Percentiles rank a stretch among this genome's conserved stretches.
phyloP scores from a whole-genome alignment of 2,888 invertebrate species.

The Taenaris catops region DNA sequence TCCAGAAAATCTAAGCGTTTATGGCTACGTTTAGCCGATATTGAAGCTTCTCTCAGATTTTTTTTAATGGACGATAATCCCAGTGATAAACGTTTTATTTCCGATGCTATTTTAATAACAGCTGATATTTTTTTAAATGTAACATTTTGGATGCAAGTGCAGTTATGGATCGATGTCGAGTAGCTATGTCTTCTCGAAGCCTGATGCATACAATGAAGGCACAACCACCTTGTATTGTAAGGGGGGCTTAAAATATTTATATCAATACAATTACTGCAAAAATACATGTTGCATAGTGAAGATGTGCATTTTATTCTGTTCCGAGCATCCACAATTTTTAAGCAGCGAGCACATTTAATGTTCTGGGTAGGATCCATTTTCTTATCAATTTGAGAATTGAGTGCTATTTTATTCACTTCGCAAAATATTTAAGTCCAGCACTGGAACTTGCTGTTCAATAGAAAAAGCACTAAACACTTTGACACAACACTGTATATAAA shows the following conservation, averaged over 20 bases:
- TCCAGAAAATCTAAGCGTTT: not conserved
- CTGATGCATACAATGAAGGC: not conserved
- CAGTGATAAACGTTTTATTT: not conserved
- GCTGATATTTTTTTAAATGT: not conserved
- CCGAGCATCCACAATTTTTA: not conserved
- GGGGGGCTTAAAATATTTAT: not conserved
- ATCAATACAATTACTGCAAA: not conserved
- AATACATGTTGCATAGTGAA: not conserved
- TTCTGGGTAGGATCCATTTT: too few relatives aligned
- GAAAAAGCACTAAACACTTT: too few relatives aligned
- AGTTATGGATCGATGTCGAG: too few relatives aligned
- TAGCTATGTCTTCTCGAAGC: too few relatives aligned
- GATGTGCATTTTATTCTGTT: not conserved
- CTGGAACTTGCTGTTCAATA: too few relatives aligned
- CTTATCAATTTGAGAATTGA: too few relatives aligned
- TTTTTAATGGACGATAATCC: not conserved
- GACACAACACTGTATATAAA: too few relatives aligned
- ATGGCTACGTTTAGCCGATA: not conserved
- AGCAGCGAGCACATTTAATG: not conserved
- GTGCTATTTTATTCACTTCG: too few relatives aligned
- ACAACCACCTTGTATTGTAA: not conserved
- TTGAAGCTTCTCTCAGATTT: not conserved
- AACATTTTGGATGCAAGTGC: not conserved
- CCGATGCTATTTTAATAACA: not conserved
- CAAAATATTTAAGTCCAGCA: too few relatives aligned